Base-by-base conservation (phyloP, 2,797 vertebrate species). In the Aviceda cuculoides region DNA sequence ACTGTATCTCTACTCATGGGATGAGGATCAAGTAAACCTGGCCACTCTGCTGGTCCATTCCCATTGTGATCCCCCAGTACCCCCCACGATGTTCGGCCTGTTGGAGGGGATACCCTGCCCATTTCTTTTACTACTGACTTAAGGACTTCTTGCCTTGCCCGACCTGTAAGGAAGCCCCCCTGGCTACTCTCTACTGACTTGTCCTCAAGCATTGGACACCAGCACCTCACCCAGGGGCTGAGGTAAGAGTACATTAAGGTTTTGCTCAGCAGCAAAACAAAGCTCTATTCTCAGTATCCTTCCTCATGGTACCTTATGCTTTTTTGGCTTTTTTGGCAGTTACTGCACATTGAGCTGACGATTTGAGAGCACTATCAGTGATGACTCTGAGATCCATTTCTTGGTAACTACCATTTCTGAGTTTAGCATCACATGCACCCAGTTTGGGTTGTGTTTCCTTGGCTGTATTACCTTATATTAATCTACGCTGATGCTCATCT, bases 41-140 rank as follows among this genome's bases (percentile, higher is more conserved):
- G 44, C 35, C n/a, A 8, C 15, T 58, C 35, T 77, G 33, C 33
- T 80, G 39, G 9, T 58, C 31, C 33, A 3, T 8, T 86, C 21
- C 18, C 13, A 4, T 5, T 2, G 31, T 16, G 33, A 67, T 6
- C 2, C 11, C 40, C 7, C 39, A 63, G 15, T 8, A 53, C 10
- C 5, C 4, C 11, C 15, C 25, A 9, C 0, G 0, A 17, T 31
- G 29, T 80, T 92, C 0, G 0, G 28, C 44, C 37, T 67, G 28
- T 11, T 44, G 31, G 37, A 62, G 49, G 19, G 31, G 18, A 66
- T 14, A 68, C 2, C 14, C 15, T 82, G 46, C 33, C 25, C 6
- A 0, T 70, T 75, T 44, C 42, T 84, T 53, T 46, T 44, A 26
- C 73, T 55, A 25, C 14, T 55, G 26, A 78, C 13, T 88, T 53